Base-by-base conservation (phyloP, 2,888 invertebrate genomes). In the Cepaea hortensis region DNA sequence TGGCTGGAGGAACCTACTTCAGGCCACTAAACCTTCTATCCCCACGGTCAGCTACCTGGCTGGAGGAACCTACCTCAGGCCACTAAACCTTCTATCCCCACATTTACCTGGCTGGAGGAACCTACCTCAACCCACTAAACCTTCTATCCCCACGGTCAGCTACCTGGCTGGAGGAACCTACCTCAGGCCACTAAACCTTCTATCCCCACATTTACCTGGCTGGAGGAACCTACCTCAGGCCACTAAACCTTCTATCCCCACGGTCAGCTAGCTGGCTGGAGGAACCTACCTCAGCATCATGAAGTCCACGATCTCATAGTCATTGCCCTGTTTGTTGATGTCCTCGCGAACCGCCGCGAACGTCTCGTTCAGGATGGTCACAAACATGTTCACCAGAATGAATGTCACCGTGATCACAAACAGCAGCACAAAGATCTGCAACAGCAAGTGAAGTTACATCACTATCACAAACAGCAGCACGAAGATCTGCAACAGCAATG, bases 301-400 rank as follows among this genome's bases (percentile, higher is more conserved):
- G 90, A 94, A 94, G 84, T 93, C 92, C 11, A 94, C 93, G 87
- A 94, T 93, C 89, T 94, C 94, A 89, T 94, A 93, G 85, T 94
- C 94, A 89, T 94, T 94, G 86, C 90, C 88, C 88, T 94, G 94
- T 86, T 92, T 92, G 65, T 87, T 88, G 81, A 92, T 88, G 89
- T 94, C 93, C 48, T 89, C 90, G 13, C 93, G 89, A 46, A 94
- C 94, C 5, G 89, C 88, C 20, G 93, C 87, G 90, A 94, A 94
- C 2, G 93, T 91, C 85, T 94, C 94, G 88, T 93, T 93, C 61
- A 94, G 92, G 89, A 94, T 94, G 65, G 94, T 93, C 72, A 94
- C 90, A 90, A 94, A 93, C 94, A 94, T 94, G 91, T 94, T 94
- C 87, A 94, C 91, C 73, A 94, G 91, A 88, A 94, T 93, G 90